These are phyloP conservation scores for Acanthurus tractus DNA, from an alignment of 2,797 vertebrate species.

Conservation along the genomic window DNA sequence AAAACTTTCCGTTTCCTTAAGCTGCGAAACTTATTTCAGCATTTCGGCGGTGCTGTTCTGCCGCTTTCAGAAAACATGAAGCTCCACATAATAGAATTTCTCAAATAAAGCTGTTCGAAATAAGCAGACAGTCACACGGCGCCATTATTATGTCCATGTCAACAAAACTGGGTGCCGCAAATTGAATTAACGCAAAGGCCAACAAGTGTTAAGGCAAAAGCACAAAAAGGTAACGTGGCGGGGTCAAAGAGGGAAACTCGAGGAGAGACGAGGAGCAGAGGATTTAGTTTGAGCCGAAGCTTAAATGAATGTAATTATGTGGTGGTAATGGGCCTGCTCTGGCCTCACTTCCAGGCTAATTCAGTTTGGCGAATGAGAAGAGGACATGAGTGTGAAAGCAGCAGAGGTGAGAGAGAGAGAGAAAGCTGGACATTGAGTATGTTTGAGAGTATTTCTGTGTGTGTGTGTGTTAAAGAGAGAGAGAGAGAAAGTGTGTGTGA, in stretches of 20 bases:
- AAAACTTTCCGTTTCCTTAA: background rate
- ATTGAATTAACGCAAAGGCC: slow-evolving; percentile 21
- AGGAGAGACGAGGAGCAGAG: background rate
- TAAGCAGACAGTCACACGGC: background rate
- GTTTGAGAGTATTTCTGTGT: background rate
- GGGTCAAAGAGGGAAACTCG: slow-evolving; percentile 5
- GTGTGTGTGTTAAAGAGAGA: background rate
- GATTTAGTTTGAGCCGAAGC: slow-evolving; percentile 44
- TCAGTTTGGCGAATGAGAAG: slow-evolving; percentile 40
- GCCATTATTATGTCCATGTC: background rate
- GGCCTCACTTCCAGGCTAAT: slow-evolving; percentile 55
- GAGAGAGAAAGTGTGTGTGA: background rate
- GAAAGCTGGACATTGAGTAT: background rate
- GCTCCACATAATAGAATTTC: background rate
- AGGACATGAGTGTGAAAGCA: slow-evolving; percentile 49
- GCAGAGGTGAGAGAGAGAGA: slow-evolving; percentile 23
- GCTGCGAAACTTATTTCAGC: background rate
- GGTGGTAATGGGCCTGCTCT: slow-evolving; percentile 52
- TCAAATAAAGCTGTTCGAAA: background rate
- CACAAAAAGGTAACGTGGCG: slow-evolving; percentile 10
- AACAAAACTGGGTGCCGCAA: background rate
- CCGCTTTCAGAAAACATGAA: background rate
- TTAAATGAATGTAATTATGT: slow-evolving; percentile 53
- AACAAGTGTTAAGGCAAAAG: slow-evolving; percentile 14
- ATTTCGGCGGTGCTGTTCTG: background rate